phyloP scores from a whole-genome alignment of 2,888 invertebrate genomes.

The Meloe dianella region DNA sequence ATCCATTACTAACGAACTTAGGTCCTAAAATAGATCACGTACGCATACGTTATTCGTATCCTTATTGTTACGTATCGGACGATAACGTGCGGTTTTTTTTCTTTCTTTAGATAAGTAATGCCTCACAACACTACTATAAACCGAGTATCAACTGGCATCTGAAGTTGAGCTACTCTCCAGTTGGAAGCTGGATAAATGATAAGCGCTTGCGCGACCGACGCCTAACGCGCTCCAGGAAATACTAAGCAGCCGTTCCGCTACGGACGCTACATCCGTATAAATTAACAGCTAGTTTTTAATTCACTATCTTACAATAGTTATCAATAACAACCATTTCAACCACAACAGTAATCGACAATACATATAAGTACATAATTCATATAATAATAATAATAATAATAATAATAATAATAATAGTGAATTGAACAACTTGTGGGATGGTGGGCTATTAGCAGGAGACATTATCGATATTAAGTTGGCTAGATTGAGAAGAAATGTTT shows the following conservation, averaged over 20 bases:
- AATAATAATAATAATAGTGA: too few species aligned
- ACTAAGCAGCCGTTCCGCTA: slow-evolving; percentile 36
- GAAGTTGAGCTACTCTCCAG: slow-evolving; percentile 44
- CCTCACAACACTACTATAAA: slow-evolving; percentile 36
- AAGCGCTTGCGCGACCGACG: slow-evolving; percentile 49
- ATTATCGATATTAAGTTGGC: too few species aligned
- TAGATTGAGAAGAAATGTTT: too few species aligned
- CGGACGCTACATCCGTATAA: slow-evolving; percentile 28
- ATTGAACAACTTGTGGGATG: too few species aligned
- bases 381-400: too few species aligned
- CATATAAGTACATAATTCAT: too few species aligned
- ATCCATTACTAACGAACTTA: slow-evolving; percentile 9
- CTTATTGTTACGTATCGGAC: not conserved
- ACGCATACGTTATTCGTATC: slow-evolving; percentile 24
- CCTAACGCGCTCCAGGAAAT: slow-evolving; percentile 45
- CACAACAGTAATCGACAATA: not conserved
- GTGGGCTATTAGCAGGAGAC: too few species aligned
- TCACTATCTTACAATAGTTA: slow-evolving; percentile 4
- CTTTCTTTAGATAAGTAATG: slow-evolving; percentile 19
- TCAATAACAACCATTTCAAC: not conserved
- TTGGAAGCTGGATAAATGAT: slow-evolving; percentile 44
- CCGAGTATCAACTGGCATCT: slow-evolving; percentile 47
- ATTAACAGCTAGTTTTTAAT: slow-evolving; percentile 35
- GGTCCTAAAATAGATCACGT: slow-evolving; percentile 15
- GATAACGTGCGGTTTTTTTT: not conserved